These are phyloP conservation scores for Norana najaformis DNA, from an alignment of 2,888 invertebrate genomes.

Conservation along the genomic window DNA sequence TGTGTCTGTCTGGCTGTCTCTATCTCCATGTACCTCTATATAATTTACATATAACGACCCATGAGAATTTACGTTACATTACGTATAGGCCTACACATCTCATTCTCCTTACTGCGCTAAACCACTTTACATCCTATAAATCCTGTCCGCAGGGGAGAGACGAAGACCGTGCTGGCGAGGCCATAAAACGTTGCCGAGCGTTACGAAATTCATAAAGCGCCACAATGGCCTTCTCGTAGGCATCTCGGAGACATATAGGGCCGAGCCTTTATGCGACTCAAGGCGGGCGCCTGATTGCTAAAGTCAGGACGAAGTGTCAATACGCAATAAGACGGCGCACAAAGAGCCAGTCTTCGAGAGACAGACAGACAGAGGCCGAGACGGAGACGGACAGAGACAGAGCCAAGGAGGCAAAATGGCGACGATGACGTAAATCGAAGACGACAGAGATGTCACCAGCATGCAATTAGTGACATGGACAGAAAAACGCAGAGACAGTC, in stretches of 20 bases:
- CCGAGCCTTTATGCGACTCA: background rate
- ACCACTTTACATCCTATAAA: background rate
- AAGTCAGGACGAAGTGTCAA: conserved; percentile 13
- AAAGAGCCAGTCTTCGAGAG: no score
- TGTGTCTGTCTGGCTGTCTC: no score
- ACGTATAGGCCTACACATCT: no score
- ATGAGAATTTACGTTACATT: background rate
- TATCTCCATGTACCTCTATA: no score
- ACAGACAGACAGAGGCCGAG: background rate
- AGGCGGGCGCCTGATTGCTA: background rate
- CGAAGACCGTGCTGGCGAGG: background rate
- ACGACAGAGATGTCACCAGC: background rate
- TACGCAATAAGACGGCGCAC: background rate
- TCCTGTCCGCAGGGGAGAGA: no score
- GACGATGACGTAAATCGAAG: background rate
- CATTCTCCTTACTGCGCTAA: no score
- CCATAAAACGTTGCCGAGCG: background rate
- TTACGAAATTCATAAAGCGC: background rate
- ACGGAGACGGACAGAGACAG: background rate
- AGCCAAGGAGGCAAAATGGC: background rate
- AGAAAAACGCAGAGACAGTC: background rate
- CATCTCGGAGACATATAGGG: background rate
- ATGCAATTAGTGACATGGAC: background rate
- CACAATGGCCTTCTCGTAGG: background rate
- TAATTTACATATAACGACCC: background rate